phyloP scores from a whole-genome alignment of 1,140 invertebrate genomes.

The Battus philenor region DNA sequence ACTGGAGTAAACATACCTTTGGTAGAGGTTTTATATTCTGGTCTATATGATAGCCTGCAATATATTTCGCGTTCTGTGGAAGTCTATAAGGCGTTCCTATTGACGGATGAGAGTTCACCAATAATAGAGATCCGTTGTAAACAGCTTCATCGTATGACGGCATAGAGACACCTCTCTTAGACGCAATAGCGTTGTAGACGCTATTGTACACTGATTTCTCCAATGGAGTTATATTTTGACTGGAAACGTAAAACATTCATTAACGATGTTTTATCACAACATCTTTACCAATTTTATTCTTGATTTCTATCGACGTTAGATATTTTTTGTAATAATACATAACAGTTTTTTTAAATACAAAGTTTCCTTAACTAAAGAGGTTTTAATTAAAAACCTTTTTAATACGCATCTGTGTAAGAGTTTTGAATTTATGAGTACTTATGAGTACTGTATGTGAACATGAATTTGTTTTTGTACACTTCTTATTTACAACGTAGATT shows the following conservation, averaged over 20 bases:
- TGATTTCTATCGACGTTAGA: too few species aligned
- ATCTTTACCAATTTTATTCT: too few species aligned
- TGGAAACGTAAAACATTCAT: constrained; percentile 19
- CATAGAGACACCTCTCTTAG: constrained; percentile 29
- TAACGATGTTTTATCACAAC: too few species aligned
- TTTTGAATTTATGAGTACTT: too few species aligned
- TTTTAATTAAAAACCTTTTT: too few species aligned
- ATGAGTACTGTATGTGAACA: too few species aligned
- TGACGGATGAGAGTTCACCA: constrained; percentile 41
- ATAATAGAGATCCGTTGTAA: constrained; percentile 41
- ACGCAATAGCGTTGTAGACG: constrained; percentile 29
- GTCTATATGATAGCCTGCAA: constrained; percentile 47
- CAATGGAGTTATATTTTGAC: constrained; percentile 17
- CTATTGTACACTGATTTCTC: constrained; percentile 32
- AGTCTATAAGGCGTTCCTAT: constrained; percentile 32
- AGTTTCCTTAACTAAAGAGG: too few species aligned
- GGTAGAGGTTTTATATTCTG: constrained; percentile 31
- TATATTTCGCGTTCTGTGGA: constrained; percentile 40
- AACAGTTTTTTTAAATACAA: background rate
- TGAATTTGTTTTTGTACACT: too few species aligned
- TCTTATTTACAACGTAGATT: too few species aligned
- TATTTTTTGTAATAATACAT: background rate
- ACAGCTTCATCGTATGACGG: constrained; percentile 38
- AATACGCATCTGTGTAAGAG: too few species aligned
- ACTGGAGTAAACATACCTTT: constrained; percentile 37